A percentile compares a stretch with the other conserved stretches of the same genome.
Conservation (phyloP, 2,888 invertebrate genomes). For the Drosophila meridiana region DNA sequence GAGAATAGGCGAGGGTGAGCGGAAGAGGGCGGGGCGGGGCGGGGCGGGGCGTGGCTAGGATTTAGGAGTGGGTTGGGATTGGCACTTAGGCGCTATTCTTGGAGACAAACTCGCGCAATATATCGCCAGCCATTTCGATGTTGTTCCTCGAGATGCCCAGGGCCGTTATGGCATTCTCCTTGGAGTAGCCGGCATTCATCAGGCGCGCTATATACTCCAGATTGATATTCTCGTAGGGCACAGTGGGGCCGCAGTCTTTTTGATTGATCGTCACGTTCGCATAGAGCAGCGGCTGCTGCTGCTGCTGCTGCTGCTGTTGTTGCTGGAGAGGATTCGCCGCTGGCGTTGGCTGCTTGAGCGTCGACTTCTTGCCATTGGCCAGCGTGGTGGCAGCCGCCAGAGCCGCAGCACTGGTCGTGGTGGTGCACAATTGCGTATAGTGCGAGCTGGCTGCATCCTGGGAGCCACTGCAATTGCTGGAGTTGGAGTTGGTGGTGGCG, state of each 20-base stretch:
- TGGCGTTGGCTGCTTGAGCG: conserved; percentile 47
- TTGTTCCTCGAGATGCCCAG: conserved; percentile 97
- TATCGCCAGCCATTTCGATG: conserved; percentile 97
- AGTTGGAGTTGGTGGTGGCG: conserved; percentile 8
- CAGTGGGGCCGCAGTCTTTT: conserved; percentile 85
- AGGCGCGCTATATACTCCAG: conserved; percentile 95
- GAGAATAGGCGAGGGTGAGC: background rate
- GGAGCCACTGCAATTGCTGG: background rate
- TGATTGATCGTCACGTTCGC: conserved; percentile 86
- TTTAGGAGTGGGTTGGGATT: no score
- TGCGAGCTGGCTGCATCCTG: conserved; percentile 67
- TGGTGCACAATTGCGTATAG: conserved; percentile 76
- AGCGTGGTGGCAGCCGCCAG: conserved; percentile 57
- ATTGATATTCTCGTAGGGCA: conserved; percentile 94
- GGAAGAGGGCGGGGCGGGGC: background rate
- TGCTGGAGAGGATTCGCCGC: conserved; percentile 42
- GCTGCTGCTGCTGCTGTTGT: conserved; percentile 32
- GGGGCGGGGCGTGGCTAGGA: background rate
- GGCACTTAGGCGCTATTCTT: conserved; percentile 85
- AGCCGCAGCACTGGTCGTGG: conserved; percentile 71
- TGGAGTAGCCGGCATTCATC: conserved; percentile 95
- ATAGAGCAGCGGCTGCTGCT: conserved; percentile 82
- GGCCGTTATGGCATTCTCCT: conserved; percentile 95
- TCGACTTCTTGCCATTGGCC: conserved; percentile 54
- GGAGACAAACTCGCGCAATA: conserved; percentile 94